Percentiles rank a stretch among this genome's conserved stretches.
These are phyloP conservation scores for Antheraea mylitta DNA, from an alignment of 1,140 invertebrate species.

Conservation along the genomic window DNA sequence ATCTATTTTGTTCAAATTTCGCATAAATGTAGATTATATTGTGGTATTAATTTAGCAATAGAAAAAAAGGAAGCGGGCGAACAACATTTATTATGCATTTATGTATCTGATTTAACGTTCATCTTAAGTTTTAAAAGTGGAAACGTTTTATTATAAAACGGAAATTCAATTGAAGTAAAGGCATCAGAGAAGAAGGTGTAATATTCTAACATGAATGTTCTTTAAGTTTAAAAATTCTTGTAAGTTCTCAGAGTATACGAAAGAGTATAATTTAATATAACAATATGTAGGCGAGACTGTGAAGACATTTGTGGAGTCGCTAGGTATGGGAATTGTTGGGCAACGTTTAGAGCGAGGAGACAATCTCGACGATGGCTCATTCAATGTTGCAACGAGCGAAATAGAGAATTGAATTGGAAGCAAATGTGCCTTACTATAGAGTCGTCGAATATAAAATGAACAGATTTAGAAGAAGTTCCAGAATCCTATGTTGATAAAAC, in stretches of 20 bases:
- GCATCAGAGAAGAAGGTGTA: too few relatives aligned
- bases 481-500: background rate
- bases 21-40: too few relatives aligned
- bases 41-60: too few relatives aligned
- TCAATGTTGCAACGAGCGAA: constrained; percentile 67
- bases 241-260: background rate
- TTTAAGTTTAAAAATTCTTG: too few relatives aligned
- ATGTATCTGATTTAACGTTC: too few relatives aligned
- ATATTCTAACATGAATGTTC: too few relatives aligned
- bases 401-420: constrained; percentile 72
- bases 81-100: too few relatives aligned
- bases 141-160: too few relatives aligned
- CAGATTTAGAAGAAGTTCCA: constrained; percentile 25
- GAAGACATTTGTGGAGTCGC: background rate
- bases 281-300: constrained; percentile 13
- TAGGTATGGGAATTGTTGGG: background rate
- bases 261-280: background rate
- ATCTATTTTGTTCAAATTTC: too few relatives aligned
- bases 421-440: constrained; percentile 69
- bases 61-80: too few relatives aligned
- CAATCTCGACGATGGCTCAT: constrained; percentile 70
- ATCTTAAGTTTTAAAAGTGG: too few relatives aligned
- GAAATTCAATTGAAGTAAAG: too few relatives aligned
- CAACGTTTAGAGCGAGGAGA: constrained; percentile 33
- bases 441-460: constrained; percentile 69